A percentile compares a stretch with the other conserved stretches of the same genome.
Conservation (phyloP, 2,888 invertebrate species). For the Perizoma flavofasciatum region DNA sequence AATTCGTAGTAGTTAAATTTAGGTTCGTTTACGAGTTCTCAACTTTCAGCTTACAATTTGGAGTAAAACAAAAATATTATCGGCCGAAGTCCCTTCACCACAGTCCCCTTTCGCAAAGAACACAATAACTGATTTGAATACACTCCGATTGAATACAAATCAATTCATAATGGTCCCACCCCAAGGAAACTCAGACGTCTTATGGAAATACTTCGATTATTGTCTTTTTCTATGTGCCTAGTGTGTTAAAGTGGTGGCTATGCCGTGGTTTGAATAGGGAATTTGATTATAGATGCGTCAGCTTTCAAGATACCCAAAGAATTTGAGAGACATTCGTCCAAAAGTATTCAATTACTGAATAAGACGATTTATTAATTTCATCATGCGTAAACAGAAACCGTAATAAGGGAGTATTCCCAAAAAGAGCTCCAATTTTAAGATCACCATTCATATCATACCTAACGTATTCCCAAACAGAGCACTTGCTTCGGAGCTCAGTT, state of each 20-base stretch:
- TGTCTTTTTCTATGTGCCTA: slow-evolving; percentile 43
- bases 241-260: slow-evolving; percentile 37
- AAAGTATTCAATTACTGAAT: no score
- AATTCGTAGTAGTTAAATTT: no score
- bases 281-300: background rate
- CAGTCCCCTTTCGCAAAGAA: slow-evolving; percentile 58
- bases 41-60: slow-evolving; percentile 25
- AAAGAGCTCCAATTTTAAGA: no score
- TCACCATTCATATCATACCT: no score
- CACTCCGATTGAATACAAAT: slow-evolving; percentile 69
- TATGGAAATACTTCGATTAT: slow-evolving; percentile 52
- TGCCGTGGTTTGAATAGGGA: slow-evolving; percentile 30
- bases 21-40: background rate
- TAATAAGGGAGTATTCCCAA: no score
- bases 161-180: slow-evolving; percentile 58
- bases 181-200: slow-evolving; percentile 53
- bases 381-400: no score
- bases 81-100: slow-evolving; percentile 37
- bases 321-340: no score
- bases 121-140: slow-evolving; percentile 75
- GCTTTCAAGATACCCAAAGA: background rate
- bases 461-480: no score
- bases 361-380: no score
- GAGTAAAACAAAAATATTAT: slow-evolving; percentile 36
- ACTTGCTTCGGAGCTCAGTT: no score